Percentiles rank a stretch among this genome's conserved stretches.
Conservation (phyloP, 1,140 invertebrate genomes). For the Drosophila quadrilineata region DNA sequence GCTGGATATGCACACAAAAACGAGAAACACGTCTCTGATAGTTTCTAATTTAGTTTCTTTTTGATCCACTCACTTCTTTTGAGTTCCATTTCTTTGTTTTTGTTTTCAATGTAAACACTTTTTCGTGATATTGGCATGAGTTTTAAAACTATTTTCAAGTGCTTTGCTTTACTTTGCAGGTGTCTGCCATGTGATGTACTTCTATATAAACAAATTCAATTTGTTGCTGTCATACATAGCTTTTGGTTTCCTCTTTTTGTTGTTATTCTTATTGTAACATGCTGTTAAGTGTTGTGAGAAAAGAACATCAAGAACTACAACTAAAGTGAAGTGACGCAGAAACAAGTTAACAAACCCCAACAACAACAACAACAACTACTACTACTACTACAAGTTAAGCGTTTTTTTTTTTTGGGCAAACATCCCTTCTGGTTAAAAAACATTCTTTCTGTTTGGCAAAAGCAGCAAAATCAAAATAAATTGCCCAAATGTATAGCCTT, state of each 20-base stretch:
- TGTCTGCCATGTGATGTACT: constrained; percentile 27
- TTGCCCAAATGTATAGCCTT: neutral
- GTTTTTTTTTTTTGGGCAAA: too few relatives aligned
- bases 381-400: too few relatives aligned
- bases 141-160: constrained; percentile 40
- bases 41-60: neutral
- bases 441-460: too few relatives aligned
- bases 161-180: constrained; percentile 21
- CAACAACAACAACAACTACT: constrained; percentile 5
- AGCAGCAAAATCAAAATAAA: neutral
- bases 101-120: constrained; percentile 14
- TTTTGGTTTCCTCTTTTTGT: constrained; percentile 31
- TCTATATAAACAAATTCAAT: constrained; percentile 66
- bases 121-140: constrained; percentile 5
- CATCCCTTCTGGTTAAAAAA: too few relatives aligned
- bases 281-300: constrained; percentile 23
- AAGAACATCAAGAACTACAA: neutral
- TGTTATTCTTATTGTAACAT: constrained; percentile 19
- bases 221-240: constrained; percentile 56
- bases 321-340: neutral
- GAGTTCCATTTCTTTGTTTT: neutral
- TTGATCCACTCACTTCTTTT: too few relatives aligned
- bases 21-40: constrained; percentile 2
- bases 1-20: constrained; percentile 20
- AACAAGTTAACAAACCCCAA: neutral